phyloP scores from a whole-genome alignment of 2,113 vertebrate genomes.

The Dasyurus viverrinus region DNA sequence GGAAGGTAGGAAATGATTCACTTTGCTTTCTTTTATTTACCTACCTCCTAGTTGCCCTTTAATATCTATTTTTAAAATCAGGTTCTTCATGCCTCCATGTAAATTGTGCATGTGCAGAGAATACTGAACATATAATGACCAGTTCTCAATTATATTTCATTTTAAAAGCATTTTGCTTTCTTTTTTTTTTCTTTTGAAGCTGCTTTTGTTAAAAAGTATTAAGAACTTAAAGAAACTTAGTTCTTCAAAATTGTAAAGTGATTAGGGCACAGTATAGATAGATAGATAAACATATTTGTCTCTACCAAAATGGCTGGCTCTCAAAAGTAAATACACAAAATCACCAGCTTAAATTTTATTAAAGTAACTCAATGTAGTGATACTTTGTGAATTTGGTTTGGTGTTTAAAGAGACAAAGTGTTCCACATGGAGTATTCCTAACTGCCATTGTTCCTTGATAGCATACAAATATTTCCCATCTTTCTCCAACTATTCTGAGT shows the following conservation, averaged over 20 bases:
- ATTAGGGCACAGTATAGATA: not conserved
- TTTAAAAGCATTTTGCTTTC: not conserved
- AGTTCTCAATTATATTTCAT: not conserved
- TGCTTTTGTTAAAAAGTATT: not conserved
- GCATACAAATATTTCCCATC: not conserved
- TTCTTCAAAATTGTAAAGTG: not conserved
- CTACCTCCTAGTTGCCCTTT: not conserved
- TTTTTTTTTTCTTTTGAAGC: not conserved
- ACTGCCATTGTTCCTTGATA: not conserved
- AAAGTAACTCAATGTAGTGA: not conserved
- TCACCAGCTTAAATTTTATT: not conserved
- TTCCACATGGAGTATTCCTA: not conserved
- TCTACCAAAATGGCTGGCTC: not conserved
- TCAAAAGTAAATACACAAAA: not conserved
- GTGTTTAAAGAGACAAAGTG: not conserved
- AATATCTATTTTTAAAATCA: not conserved
- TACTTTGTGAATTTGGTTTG: not conserved
- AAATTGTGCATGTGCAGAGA: not conserved
- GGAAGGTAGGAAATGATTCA: not conserved
- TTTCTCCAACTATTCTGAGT: not conserved
- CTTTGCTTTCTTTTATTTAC: not conserved
- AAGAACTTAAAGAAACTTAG: not conserved
- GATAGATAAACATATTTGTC: too few relatives aligned
- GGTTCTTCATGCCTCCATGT: not conserved
- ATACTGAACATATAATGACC: not conserved